phyloP scores from a whole-genome alignment of 2,888 invertebrate species.

The Abrostola tripartita region DNA sequence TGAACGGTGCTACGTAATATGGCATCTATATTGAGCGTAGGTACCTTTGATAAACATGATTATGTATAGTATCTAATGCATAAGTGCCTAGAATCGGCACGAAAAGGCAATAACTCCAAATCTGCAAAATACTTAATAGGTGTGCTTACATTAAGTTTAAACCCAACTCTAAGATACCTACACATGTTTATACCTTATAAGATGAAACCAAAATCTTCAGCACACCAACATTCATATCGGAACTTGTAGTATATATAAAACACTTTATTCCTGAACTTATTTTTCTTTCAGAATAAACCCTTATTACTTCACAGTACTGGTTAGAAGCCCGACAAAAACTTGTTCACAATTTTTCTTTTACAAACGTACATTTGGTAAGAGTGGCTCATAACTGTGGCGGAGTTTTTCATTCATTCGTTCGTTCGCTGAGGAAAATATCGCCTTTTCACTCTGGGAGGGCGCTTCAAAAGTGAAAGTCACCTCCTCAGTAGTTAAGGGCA shows the following conservation, averaged over 20 bases:
- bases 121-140: no score
- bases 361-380: slow-evolving; percentile 42
- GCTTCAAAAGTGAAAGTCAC: slow-evolving; percentile 78
- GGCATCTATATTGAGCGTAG: no score
- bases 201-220: no score
- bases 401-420: slow-evolving; percentile 50
- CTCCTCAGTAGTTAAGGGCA: slow-evolving; percentile 71
- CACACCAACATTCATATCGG: background rate
- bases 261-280: background rate
- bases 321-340: slow-evolving; percentile 28
- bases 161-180: no score
- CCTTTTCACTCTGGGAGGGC: slow-evolving; percentile 56
- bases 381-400: slow-evolving; percentile 37
- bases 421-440: slow-evolving; percentile 51
- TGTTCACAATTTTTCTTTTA: slow-evolving; percentile 33
- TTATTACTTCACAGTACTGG: slow-evolving; percentile 9
- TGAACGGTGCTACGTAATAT: no score
- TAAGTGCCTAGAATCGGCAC: no score
- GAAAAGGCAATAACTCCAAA: no score
- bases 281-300: slow-evolving; percentile 8
- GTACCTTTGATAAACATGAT: no score
- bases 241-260: background rate
- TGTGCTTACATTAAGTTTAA: no score
- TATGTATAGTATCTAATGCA: no score
- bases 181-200: no score